These are phyloP conservation scores for Tarsius wallacei DNA, from an alignment of 2,797 vertebrate genomes.

Conservation along the genomic window DNA sequence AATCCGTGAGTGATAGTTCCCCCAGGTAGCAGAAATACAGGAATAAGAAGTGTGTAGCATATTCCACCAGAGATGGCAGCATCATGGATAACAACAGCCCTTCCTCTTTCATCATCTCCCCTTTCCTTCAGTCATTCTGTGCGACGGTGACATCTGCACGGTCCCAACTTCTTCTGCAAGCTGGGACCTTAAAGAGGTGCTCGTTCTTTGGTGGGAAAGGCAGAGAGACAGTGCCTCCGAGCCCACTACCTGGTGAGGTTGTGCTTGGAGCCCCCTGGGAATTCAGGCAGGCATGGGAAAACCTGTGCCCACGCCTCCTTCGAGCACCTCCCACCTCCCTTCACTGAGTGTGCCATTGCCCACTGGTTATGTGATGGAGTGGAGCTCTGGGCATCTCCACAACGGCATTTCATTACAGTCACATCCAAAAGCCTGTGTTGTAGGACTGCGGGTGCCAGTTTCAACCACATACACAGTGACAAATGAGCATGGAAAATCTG, in stretches of 20 bases:
- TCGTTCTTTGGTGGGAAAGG: not conserved
- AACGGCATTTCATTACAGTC: not conserved
- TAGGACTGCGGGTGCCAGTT: not conserved
- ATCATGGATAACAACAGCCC: not conserved
- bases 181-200: not conserved
- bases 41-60: not conserved
- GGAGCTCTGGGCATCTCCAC: not conserved
- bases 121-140: not conserved
- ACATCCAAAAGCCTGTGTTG: not conserved
- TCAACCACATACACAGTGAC: not conserved
- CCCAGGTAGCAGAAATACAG: not conserved
- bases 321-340: not conserved
- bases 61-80: not conserved
- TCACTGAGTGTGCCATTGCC: not conserved
- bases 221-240: not conserved
- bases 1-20: not conserved
- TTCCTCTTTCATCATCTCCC: not conserved
- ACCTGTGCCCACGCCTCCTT: accelerated
- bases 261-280: too few species aligned
- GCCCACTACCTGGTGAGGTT: not conserved
- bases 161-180: not conserved
- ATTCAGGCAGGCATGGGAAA: accelerated
- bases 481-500: not conserved
- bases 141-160: not conserved
- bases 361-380: too few species aligned